Evolutionary conservation across 2,113 vertebrate species (phyloP).

Genomic region (Mesoclemmys tuberculata): DNA sequence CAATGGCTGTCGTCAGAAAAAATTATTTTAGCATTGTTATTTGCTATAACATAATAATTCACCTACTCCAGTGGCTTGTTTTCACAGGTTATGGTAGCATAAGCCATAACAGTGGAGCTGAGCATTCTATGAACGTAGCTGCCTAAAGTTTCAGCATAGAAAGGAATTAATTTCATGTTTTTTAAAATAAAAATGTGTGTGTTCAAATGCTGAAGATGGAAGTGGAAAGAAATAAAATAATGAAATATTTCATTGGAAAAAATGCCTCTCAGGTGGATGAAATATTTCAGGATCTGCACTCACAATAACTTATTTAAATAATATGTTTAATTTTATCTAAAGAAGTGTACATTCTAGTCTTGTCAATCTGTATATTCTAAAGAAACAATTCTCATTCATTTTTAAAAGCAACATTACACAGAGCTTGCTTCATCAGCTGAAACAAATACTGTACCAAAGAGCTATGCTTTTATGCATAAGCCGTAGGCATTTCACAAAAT

Average conservation of each 20-base stretch:
- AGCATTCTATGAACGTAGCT: constrained; percentile 1
- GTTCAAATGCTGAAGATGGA: not conserved
- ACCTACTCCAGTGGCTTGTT: not conserved
- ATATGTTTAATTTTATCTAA: not conserved
- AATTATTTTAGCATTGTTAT: not conserved
- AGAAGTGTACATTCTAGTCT: not conserved
- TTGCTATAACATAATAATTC: not conserved
- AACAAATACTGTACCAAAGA: not conserved
- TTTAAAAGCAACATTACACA: not conserved
- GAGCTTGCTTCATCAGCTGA: not conserved
- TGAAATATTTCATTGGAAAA: not conserved
- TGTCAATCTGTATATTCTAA: not conserved
- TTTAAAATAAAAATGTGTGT: not conserved
- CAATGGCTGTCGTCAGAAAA: not conserved
- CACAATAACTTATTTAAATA: not conserved
- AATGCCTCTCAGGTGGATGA: not conserved
- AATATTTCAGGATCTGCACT: not conserved
- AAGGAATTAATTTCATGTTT: not conserved
- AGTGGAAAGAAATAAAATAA: not conserved
- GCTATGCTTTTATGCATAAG: not conserved
- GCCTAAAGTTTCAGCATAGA: not conserved
- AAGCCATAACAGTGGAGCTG: not conserved
- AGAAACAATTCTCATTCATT: not conserved
- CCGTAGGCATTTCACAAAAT: not conserved
- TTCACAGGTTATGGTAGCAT: not conserved